These are phyloP conservation scores for Brachyhypopomus occidentalis DNA, from an alignment of 2,113 vertebrate genomes.

Conservation along the genomic window DNA sequence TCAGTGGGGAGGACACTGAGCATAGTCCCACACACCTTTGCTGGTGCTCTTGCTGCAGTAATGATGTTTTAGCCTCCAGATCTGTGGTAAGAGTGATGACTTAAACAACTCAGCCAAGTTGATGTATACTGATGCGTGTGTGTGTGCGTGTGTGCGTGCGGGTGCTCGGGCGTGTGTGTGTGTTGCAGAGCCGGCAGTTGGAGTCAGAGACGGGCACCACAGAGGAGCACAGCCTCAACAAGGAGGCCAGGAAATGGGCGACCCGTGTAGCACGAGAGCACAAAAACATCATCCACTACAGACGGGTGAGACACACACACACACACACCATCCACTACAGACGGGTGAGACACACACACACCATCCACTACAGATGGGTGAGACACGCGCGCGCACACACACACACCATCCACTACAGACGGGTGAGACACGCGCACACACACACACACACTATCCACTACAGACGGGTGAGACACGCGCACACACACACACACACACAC, in stretches of 20 bases:
- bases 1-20: background rate
- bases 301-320: slow-evolving; percentile 76
- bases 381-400: too few relatives aligned
- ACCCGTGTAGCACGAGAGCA: slow-evolving; percentile 92
- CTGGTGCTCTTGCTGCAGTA: background rate
- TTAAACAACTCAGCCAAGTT: background rate
- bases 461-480: too few relatives aligned
- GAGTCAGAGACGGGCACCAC: slow-evolving; percentile 94
- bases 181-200: slow-evolving; percentile 87
- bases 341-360: slow-evolving; percentile 73
- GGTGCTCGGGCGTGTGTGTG: slow-evolving; percentile 18
- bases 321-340: slow-evolving; percentile 80
- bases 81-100: background rate
- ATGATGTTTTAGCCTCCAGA: background rate
- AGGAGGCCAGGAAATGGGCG: slow-evolving; percentile 97
- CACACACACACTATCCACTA: background rate
- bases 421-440: slow-evolving; percentile 50
- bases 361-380: too few relatives aligned
- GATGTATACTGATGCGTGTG: background rate
- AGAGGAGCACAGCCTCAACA: slow-evolving; percentile 98
- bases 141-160: slow-evolving; percentile 1
- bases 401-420: too few relatives aligned
- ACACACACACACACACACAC: too few relatives aligned
- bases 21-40: background rate
- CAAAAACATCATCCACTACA: slow-evolving; percentile 92